Base-by-base conservation (phyloP, 2,113 vertebrate species). In the Corythaeola cristata region DNA sequence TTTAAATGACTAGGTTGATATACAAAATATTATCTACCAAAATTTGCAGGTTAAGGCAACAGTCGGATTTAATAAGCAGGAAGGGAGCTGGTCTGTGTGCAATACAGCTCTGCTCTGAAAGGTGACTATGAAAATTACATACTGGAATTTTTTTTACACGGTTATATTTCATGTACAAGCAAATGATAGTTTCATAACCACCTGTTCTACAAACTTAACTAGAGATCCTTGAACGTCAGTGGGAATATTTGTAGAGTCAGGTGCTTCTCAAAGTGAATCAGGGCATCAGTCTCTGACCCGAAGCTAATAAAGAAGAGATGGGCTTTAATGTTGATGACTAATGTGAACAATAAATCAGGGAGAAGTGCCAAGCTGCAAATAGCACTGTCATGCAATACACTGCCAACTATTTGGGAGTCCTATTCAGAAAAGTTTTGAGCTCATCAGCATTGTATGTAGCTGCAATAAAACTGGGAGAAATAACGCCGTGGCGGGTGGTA, bases 281-380 rank as follows among this genome's bases (percentile, higher is more conserved):
- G 92, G 85, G 79, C 85, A 94, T 63, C 71, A 33, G 71, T 33
- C 67, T 82, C 71, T 90, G 85, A 95, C 90, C 78, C 9, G 1
- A 93, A 89, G 85, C 94, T 87, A 93, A 39, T 85, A 82, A 93
- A 97, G 62, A 73, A 85, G 93, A 95, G 75, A 85, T 80, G 74
- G 83, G 81, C 62, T 97, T 95, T 94, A 92, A 85, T 85, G 87
- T 6, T 95, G 93, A 91, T 94, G 94, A 96, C 87, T 96, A 94
- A 93, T 32, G 63, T 80, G 85, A 85, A 91, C 82, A 94, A 77
- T 90, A 95, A 89, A 94, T 95, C 84, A 85, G 59, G 91, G 78
- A 93, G 67, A 92, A 85, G 79, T 52, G 95, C 91, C 87, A 97
- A 96, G 63, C 76, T 94, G 78, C 89, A 94, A 96, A 96, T 56